A percentile compares a stretch with the other conserved stretches of the same genome.
These are phyloP conservation scores for Sphenodon punctatus DNA, from an alignment of 2,797 vertebrate genomes.

Conservation along the genomic window DNA sequence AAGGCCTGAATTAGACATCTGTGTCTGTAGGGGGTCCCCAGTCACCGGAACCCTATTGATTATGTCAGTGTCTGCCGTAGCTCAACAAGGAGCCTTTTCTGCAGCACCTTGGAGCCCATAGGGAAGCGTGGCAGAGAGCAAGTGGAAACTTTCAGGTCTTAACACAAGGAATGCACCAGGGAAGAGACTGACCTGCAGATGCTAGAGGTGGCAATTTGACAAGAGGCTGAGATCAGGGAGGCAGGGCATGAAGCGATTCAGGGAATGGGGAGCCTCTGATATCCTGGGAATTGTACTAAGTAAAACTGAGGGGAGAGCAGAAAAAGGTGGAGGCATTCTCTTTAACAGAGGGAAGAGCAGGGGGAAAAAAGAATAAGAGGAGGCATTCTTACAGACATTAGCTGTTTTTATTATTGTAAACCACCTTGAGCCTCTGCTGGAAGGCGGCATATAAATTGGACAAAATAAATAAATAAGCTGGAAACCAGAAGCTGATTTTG, in stretches of 20 bases:
- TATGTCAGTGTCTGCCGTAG: background rate
- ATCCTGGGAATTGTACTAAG: background rate
- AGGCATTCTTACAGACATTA: too few relatives aligned
- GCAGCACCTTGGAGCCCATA: background rate
- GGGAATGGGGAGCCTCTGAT: background rate
- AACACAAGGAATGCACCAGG: background rate
- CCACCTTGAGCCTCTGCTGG: too few relatives aligned
- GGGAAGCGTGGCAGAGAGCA: background rate
- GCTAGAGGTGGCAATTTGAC: background rate
- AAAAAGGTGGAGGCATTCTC: too few relatives aligned
- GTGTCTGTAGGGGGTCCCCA: background rate
- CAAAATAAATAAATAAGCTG: too few relatives aligned
- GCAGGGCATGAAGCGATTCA: background rate
- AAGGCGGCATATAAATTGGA: too few relatives aligned
- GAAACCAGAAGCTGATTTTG: too few relatives aligned
- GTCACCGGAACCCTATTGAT: background rate
- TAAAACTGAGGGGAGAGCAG: background rate
- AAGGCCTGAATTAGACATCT: background rate
- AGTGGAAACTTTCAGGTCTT: background rate
- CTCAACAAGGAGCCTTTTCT: background rate
- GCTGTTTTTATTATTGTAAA: too few relatives aligned
- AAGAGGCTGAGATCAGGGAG: background rate
- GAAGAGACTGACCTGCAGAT: constrained; percentile 1
- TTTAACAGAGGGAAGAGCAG: too few relatives aligned
- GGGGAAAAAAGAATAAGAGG: too few relatives aligned